These are phyloP conservation scores for Lateolabrax maculatus DNA, from an alignment of 2,797 vertebrate species.

Conservation along the genomic window DNA sequence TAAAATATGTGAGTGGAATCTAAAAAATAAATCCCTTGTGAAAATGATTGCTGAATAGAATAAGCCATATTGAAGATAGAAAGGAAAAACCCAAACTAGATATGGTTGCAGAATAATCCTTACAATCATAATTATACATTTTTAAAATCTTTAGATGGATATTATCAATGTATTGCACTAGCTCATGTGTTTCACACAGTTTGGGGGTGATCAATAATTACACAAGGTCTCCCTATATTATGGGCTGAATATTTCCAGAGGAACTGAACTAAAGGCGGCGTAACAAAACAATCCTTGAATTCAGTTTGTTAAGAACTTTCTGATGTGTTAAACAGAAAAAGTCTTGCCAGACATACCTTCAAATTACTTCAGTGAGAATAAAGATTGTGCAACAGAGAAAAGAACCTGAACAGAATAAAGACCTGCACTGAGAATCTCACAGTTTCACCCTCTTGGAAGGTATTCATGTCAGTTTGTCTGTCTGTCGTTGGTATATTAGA, in stretches of 20 bases:
- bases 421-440: conserved; percentile 8
- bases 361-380: conserved; percentile 25
- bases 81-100: not conserved
- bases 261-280: not conserved
- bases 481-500: conserved; percentile 30
- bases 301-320: not conserved
- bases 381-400: conserved; percentile 3
- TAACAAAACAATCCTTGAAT: not conserved
- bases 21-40: not conserved
- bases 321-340: conserved; percentile 10
- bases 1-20: not conserved
- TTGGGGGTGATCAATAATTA: not conserved
- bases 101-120: not conserved
- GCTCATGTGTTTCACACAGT: not conserved
- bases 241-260: not conserved
- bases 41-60: not conserved
- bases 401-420: conserved; percentile 25
- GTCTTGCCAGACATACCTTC: not conserved
- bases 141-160: not conserved
- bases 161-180: not conserved
- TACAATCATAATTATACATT: not conserved
- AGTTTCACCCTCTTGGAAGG: conserved; percentile 19
- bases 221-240: not conserved
- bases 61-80: not conserved
- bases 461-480: conserved; percentile 28